Evolutionary conservation across 2,113 vertebrate genomes (phyloP).

Genomic region (Epinephelus cyanopodus): DNA sequence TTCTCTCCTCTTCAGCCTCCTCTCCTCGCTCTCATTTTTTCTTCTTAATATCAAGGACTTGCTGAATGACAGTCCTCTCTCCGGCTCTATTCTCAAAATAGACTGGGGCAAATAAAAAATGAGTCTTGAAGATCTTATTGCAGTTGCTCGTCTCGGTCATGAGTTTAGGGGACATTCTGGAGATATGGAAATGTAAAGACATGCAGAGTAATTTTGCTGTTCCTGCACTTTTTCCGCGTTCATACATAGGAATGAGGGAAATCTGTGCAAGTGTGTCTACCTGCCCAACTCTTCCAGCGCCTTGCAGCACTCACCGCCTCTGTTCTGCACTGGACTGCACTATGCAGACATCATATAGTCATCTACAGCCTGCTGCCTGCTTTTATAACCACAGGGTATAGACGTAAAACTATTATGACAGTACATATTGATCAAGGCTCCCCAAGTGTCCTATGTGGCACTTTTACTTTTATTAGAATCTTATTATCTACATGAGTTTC

Average conservation of each 20-base stretch:
- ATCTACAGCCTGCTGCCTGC: constrained; percentile 7
- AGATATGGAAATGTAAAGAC: constrained; percentile 49
- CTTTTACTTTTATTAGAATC: neutral
- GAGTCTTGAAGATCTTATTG: constrained; percentile 23
- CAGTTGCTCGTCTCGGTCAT: constrained; percentile 35
- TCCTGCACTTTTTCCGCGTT: constrained; percentile 10
- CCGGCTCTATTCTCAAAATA: constrained; percentile 43
- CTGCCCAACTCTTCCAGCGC: neutral
- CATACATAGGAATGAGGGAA: constrained; percentile 39
- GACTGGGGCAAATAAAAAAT: constrained; percentile 24
- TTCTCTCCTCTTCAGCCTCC: constrained; percentile 29
- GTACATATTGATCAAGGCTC: neutral
- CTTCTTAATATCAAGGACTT: constrained; percentile 63
- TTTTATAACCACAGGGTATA: neutral
- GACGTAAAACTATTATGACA: constrained; percentile 19
- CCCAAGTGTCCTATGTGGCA: neutral
- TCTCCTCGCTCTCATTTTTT: constrained; percentile 44
- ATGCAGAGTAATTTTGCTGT: constrained; percentile 20
- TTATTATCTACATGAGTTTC: neutral
- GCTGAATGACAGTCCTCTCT: constrained; percentile 57
- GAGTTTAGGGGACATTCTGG: constrained; percentile 42
- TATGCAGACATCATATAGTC: constrained; percentile 7
- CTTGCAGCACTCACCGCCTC: neutral
- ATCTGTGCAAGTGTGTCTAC: constrained; percentile 6
- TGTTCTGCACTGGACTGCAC: neutral